phyloP scores from a whole-genome alignment of 1,140 invertebrate species.

The Eumeta japonica region DNA sequence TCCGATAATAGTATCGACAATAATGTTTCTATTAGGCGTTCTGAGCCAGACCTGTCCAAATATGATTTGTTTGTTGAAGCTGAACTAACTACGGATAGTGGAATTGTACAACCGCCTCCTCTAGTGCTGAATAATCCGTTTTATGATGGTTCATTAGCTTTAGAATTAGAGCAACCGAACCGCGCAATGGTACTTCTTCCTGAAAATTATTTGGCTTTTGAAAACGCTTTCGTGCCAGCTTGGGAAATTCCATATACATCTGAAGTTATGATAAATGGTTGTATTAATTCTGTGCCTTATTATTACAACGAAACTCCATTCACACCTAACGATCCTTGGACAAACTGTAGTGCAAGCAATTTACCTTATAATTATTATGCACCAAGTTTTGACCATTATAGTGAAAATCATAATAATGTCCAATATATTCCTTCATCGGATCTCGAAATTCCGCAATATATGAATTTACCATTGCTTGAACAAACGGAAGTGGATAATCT shows the following conservation, averaged over 20 bases:
- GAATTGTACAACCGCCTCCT: slow-evolving; percentile 27
- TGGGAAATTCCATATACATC: slow-evolving; percentile 48
- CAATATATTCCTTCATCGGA: slow-evolving; percentile 46
- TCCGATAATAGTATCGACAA: slow-evolving; percentile 20
- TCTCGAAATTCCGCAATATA: slow-evolving; percentile 44
- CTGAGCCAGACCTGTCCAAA: slow-evolving; percentile 49
- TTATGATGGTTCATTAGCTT: slow-evolving; percentile 45
- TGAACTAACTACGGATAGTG: slow-evolving; percentile 31
- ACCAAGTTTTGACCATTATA: slow-evolving; percentile 31
- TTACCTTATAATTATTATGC: slow-evolving; percentile 35
- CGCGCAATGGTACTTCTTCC: slow-evolving; percentile 37
- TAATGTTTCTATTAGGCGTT: slow-evolving; percentile 23
- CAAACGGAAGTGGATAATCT: slow-evolving; percentile 21
- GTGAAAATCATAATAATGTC: slow-evolving; percentile 28
- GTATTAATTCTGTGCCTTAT: slow-evolving; percentile 32
- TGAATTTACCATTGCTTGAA: slow-evolving; percentile 34
- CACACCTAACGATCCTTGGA: slow-evolving; percentile 46
- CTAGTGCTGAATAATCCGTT: slow-evolving; percentile 55
- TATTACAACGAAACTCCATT: slow-evolving; percentile 41
- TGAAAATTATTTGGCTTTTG: slow-evolving; percentile 51
- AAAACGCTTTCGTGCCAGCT: slow-evolving; percentile 49
- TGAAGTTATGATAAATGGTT: slow-evolving; percentile 24
- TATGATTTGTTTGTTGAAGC: slow-evolving; percentile 41
- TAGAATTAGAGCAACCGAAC: slow-evolving; percentile 28
- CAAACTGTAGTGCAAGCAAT: slow-evolving; percentile 31